Percentiles rank a stretch among this genome's conserved stretches.
Conservation (phyloP, 35 echinoderm and acorn worm species). For the Eucidaris tribuloides region DNA sequence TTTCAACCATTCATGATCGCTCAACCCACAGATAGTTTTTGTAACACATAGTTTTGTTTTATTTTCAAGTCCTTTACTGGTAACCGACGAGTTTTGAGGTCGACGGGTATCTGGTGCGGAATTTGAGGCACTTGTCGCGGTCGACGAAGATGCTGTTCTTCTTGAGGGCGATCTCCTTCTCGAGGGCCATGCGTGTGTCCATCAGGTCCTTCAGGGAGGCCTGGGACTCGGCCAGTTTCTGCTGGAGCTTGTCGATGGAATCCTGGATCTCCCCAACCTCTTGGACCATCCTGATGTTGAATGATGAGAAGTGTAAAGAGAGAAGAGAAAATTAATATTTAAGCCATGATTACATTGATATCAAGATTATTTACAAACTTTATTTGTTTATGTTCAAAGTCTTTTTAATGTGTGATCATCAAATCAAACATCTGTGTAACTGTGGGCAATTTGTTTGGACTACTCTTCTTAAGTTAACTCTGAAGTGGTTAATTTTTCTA, state of each 20-base stretch:
- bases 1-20: background rate
- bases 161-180: conserved; percentile 93
- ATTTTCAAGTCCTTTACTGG: conserved; percentile 66
- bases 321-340: too few relatives aligned
- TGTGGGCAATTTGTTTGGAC: too few relatives aligned
- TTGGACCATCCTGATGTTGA: conserved; percentile 90
- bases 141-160: conserved; percentile 99
- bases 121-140: conserved; percentile 98
- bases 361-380: too few relatives aligned
- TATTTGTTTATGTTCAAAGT: too few relatives aligned
- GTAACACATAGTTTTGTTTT: background rate
- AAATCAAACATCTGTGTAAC: too few relatives aligned
- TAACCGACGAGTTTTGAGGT: conserved; percentile 94
- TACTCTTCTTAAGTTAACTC: too few relatives aligned
- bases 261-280: conserved; percentile 98
- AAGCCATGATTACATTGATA: too few relatives aligned
- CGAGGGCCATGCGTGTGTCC: conserved; percentile 93
- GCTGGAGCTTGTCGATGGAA: conserved; percentile 84
- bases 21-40: background rate
- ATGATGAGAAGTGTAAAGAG: background rate
- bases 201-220: conserved; percentile 93
- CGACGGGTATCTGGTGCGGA: conserved; percentile 96
- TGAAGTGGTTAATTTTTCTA: too few relatives aligned
- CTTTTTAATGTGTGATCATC: too few relatives aligned
- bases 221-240: conserved; percentile 92